These are phyloP conservation scores for Drosophila kikkawai DNA, from an alignment of 1,140 invertebrate genomes.

Conservation along the genomic window DNA sequence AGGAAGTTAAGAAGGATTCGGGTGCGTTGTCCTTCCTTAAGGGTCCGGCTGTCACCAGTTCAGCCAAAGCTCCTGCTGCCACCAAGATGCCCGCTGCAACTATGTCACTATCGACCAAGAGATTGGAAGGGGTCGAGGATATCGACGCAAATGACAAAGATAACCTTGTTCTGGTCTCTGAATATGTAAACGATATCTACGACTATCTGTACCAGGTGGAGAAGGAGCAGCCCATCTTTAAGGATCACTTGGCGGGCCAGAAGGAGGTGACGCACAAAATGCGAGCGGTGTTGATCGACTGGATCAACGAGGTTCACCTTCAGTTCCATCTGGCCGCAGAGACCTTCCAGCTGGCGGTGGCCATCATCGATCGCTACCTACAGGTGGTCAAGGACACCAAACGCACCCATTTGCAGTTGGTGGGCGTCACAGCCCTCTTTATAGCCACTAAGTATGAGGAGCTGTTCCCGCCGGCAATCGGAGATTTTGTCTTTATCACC, in stretches of 20 bases:
- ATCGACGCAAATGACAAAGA: constrained; percentile 90
- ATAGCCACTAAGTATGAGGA: constrained; percentile 98
- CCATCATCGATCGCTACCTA: constrained; percentile 96
- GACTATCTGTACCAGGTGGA: constrained; percentile 90
- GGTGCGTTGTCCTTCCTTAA: constrained; percentile 11
- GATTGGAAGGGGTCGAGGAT: constrained; percentile 85
- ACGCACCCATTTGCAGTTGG: constrained; percentile 92
- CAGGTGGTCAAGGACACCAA: constrained; percentile 88
- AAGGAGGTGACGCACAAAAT: constrained; percentile 90
- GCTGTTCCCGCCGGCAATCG: constrained; percentile 94
- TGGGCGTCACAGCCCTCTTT: constrained; percentile 96
- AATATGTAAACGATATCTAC: constrained; percentile 94
- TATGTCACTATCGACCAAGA: constrained; percentile 49
- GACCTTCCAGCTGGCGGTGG: constrained; percentile 95
- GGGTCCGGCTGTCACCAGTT: not conserved
- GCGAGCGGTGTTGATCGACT: constrained; percentile 95
- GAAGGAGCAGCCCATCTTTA: constrained; percentile 86
- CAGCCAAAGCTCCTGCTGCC: not conserved
- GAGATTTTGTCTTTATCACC: constrained; percentile 96
- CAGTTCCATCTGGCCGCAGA: constrained; percentile 95
- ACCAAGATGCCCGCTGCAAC: not conserved
- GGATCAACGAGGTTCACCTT: constrained; percentile 96
- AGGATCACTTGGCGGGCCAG: constrained; percentile 88
- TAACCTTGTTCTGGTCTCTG: constrained; percentile 91
- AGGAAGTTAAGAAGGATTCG: constrained; percentile 34